Conservation (phyloP, 2,888 invertebrate species). For the Andricus quercusramuli region DNA sequence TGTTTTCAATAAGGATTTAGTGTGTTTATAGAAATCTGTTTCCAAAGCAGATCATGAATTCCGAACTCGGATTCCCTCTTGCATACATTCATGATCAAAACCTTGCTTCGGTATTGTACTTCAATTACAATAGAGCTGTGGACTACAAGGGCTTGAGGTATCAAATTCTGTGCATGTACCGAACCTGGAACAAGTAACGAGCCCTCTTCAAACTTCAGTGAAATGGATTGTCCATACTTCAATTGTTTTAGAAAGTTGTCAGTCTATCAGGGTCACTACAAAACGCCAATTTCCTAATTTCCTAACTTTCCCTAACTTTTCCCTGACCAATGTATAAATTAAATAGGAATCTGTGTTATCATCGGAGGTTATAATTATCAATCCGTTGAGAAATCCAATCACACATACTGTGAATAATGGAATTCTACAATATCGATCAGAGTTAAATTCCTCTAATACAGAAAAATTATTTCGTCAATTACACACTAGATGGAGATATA, state of each 20-base stretch:
- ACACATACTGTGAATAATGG: too few relatives aligned
- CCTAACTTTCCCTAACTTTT: too few relatives aligned
- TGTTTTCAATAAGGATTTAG: not conserved
- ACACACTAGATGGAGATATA: too few relatives aligned
- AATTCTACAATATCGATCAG: too few relatives aligned
- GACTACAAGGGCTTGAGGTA: constrained; percentile 3
- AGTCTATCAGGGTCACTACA: too few relatives aligned
- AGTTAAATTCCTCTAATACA: too few relatives aligned
- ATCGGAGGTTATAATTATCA: too few relatives aligned
- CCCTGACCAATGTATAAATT: too few relatives aligned
- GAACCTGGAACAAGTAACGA: not conserved
- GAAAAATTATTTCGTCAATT: too few relatives aligned
- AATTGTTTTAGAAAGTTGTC: not conserved
- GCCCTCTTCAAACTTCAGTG: not conserved
- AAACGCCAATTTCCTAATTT: too few relatives aligned
- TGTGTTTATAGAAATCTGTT: not conserved
- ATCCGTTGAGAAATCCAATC: too few relatives aligned
- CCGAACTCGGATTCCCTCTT: not conserved
- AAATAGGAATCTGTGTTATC: too few relatives aligned
- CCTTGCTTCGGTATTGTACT: constrained; percentile 1
- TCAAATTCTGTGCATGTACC: not conserved
- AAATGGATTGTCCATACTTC: not conserved
- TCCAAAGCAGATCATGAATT: constrained; percentile 5
- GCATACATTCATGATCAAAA: constrained; percentile 29
- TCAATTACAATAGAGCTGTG: constrained; percentile 17